Conservation (phyloP, 1,140 invertebrate species). For the Euglossa dilemma region DNA sequence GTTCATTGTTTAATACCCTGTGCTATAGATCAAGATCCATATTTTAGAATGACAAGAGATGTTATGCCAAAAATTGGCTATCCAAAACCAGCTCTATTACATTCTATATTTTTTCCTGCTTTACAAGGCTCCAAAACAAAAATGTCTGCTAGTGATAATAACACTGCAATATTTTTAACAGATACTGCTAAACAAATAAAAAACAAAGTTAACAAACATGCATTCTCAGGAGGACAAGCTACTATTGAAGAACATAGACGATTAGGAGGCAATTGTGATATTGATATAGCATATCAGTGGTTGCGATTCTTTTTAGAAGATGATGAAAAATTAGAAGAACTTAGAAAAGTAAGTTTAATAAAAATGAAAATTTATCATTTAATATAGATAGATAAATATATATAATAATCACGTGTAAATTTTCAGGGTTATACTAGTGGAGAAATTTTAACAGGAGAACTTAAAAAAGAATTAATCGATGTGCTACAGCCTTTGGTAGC, state of each 20-base stretch:
- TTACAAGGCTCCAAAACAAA: constrained; percentile 98
- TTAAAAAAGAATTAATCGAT: constrained; percentile 96
- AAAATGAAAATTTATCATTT: background rate
- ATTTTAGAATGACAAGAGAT: constrained; percentile 99
- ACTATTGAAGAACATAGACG: constrained; percentile 96
- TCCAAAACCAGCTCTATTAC: constrained; percentile 96
- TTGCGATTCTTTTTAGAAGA: constrained; percentile 98
- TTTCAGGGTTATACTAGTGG: constrained; percentile 93
- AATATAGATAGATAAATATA: background rate
- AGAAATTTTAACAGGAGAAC: constrained; percentile 94
- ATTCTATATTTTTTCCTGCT: constrained; percentile 97
- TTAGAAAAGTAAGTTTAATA: constrained; percentile 85
- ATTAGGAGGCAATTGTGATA: constrained; percentile 96
- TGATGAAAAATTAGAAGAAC: constrained; percentile 93
- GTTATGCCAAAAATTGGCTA: constrained; percentile 94
- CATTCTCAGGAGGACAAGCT: constrained; percentile 97
- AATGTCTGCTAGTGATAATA: constrained; percentile 98
- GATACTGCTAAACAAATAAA: constrained; percentile 99
- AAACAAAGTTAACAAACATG: constrained; percentile 99
- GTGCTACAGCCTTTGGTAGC: constrained; percentile 88
- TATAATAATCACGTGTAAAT: background rate
- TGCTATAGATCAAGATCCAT: constrained; percentile 99
- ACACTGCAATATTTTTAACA: constrained; percentile 96
- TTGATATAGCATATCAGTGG: constrained; percentile 98
- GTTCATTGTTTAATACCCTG: constrained; percentile 97